These are phyloP conservation scores for Adelognathus sp. DNA, from an alignment of 2,888 invertebrate species.

Conservation along the genomic window DNA sequence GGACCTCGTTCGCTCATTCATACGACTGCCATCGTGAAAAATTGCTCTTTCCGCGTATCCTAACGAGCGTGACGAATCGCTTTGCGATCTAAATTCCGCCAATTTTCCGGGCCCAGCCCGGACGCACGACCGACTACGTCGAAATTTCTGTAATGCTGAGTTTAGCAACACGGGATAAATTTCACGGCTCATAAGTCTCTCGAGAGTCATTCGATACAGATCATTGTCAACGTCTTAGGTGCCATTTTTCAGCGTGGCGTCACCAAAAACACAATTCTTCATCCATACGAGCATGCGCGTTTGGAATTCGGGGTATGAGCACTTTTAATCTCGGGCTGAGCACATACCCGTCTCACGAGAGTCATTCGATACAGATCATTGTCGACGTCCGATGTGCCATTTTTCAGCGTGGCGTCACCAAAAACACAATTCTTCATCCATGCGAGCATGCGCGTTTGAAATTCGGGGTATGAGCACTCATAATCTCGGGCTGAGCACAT, in stretches of 20 bases:
- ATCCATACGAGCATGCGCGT: neutral
- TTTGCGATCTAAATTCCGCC: slow-evolving; percentile 54
- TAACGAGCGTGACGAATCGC: slow-evolving; percentile 63
- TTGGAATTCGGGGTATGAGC: neutral
- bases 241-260: neutral
- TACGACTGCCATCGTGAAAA: slow-evolving; percentile 52
- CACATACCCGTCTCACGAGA: neutral
- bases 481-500: too few relatives aligned
- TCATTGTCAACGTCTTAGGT: neutral
- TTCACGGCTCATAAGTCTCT: neutral
- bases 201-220: neutral
- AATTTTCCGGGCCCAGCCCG: neutral
- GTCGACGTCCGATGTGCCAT: neutral
- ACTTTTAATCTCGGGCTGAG: too few relatives aligned
- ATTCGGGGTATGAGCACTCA: neutral
- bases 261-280: neutral
- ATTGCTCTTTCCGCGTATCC: slow-evolving; percentile 44
- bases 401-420: neutral
- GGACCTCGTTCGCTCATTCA: slow-evolving; percentile 41
- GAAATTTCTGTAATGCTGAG: neutral
- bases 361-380: neutral
- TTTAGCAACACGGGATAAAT: neutral
- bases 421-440: neutral
- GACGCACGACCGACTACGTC: neutral
- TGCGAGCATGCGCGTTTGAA: neutral